Conservation (phyloP, 2,888 invertebrate species). For the Cyaniris semiargus region DNA sequence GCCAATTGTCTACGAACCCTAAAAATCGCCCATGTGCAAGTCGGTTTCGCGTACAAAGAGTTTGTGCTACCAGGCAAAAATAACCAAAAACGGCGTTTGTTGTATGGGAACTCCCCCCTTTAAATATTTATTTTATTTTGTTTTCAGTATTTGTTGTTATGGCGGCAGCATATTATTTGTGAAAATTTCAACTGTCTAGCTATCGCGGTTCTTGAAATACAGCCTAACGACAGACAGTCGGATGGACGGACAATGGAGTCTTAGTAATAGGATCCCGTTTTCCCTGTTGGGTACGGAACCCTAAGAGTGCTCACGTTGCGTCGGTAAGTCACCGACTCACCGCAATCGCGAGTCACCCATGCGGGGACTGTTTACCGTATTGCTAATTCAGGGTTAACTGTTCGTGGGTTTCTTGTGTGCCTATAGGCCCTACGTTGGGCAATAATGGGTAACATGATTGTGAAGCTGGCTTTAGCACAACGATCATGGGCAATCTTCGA, state of each 20-base stretch:
- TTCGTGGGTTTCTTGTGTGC: not conserved
- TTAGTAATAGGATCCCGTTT: not conserved
- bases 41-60: no score
- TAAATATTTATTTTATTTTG: no score
- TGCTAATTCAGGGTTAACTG: not conserved
- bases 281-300: not conserved
- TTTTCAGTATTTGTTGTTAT: no score
- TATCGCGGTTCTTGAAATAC: not conserved
- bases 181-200: no score
- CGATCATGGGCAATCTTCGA: not conserved
- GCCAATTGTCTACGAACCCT: no score
- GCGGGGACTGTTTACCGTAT: slow-evolving; percentile 4
- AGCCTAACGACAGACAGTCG: not conserved
- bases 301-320: not conserved
- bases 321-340: not conserved
- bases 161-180: no score
- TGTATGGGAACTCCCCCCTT: no score
- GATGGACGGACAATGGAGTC: not conserved
- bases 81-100: no score
- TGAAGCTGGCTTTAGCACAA: not conserved
- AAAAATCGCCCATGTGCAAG: no score
- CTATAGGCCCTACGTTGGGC: not conserved
- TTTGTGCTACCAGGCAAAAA: no score
- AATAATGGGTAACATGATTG: not conserved
- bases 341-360: slow-evolving; percentile 6